phyloP scores from a whole-genome alignment of 2,888 invertebrate species.

The Ecdyonurus torrentis region DNA sequence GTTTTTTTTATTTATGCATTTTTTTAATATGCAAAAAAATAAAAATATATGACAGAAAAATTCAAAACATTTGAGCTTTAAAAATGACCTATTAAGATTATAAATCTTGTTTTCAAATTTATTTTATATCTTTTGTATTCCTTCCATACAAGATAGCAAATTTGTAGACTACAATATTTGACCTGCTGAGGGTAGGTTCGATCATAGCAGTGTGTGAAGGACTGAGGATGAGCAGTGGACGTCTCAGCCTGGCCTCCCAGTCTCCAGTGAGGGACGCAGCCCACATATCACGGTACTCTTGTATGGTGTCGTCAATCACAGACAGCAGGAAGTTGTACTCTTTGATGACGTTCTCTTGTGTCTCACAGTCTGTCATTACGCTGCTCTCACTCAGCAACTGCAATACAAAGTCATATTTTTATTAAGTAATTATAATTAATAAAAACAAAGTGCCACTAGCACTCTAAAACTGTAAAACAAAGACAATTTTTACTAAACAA shows the following conservation, averaged over 20 bases:
- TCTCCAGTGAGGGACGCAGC: background rate
- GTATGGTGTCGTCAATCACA: background rate
- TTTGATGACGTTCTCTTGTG: background rate
- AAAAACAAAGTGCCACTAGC: too few relatives aligned
- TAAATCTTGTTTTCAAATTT: background rate
- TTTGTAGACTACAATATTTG: too few relatives aligned
- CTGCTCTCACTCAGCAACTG: background rate
- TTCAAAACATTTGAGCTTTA: too few relatives aligned
- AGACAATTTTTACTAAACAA: too few relatives aligned
- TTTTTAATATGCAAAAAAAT: too few relatives aligned
- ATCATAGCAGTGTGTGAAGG: background rate
- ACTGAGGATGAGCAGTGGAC: background rate
- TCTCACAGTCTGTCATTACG: background rate
- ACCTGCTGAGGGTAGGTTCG: background rate
- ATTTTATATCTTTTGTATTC: background rate
- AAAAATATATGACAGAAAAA: too few relatives aligned
- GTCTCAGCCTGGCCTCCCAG: background rate
- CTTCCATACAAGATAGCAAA: too few relatives aligned
- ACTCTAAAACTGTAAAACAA: too few relatives aligned
- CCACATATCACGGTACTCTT: background rate
- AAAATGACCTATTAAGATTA: too few relatives aligned
- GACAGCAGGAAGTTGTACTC: background rate
- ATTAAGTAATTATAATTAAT: too few relatives aligned
- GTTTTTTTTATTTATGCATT: too few relatives aligned
- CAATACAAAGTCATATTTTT: too few relatives aligned